Base-by-base conservation (phyloP, 2,888 invertebrate species). In the Parnassius apollo region DNA sequence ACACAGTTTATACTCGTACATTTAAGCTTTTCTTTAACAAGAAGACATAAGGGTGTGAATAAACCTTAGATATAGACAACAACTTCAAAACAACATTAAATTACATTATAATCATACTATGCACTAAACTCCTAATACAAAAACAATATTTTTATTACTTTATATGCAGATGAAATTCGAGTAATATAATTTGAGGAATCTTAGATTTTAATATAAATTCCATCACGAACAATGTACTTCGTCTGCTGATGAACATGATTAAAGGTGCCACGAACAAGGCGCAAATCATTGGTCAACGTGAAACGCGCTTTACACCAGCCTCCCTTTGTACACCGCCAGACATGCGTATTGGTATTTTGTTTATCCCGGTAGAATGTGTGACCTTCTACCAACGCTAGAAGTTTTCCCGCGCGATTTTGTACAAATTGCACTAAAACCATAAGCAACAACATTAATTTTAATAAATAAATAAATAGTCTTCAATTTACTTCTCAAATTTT, bases 341-440 rank as follows among this genome's bases (percentile, higher is more conserved):
- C 50, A 8, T 58, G 60, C 1, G 72, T 73, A 0, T 10, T 42
- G 0, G 18, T 35, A 18, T 62, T 52, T n/a, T 64, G 59, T 54
- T 67, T 67, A 52, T 57, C 64, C 13, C 67, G 65, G 51, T 71
- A 71, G 62, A 70, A 77, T 3, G 73, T 68, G 60, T 71, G 76
- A 4, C 72, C 72, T 4, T 75, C 56, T 9, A 76, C 44, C 9
- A 77, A 35, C 2, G 71, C 72, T 11, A 78, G 35, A 13, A 52
- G 42, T 13, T 66, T 73, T 1, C 72, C 74, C 4, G 63, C 42
- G 1, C 35, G 13, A 2, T 73, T 75, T 45, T 61, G 49, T 9
- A 71, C 66, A 55, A 44, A 25, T 52, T 62, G 25, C 35, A 66
- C 69, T 67, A 52, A 22, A 65, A 63, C 8, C 49, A 49, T 13